Evolutionary conservation across 2,113 vertebrate genomes (phyloP).

Genomic region (Numida meleagris): DNA sequence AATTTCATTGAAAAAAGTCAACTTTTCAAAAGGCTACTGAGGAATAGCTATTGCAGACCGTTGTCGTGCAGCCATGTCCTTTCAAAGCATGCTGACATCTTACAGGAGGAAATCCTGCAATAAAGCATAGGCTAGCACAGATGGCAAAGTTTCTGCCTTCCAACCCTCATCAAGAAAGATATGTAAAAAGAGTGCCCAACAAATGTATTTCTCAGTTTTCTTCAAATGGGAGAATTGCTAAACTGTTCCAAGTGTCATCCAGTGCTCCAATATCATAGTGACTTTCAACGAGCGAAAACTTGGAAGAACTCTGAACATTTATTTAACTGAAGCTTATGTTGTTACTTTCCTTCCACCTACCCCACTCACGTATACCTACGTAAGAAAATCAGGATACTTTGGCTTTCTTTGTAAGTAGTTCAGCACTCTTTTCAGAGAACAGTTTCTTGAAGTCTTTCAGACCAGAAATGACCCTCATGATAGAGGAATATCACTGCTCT

Average conservation of each 20-base stretch:
- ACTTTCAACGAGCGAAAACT: neutral
- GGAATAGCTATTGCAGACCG: neutral
- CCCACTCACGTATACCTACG: neutral
- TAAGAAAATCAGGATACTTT: neutral
- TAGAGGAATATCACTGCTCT: neutral
- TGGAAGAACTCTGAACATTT: neutral
- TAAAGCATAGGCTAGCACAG: neutral
- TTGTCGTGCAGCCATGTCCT: neutral
- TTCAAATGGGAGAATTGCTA: neutral
- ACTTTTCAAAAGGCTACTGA: neutral
- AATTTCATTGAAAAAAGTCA: neutral
- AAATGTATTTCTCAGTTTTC: neutral
- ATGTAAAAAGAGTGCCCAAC: neutral
- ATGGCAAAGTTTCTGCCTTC: neutral
- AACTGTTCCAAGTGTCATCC: neutral
- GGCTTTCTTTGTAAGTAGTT: neutral
- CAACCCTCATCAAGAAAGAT: neutral
- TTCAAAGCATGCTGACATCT: neutral
- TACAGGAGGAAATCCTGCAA: neutral
- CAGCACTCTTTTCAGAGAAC: neutral
- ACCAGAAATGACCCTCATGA: neutral
- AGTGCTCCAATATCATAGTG: neutral
- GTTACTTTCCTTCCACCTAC: neutral
- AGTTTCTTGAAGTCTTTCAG: neutral
- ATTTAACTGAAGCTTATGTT: neutral